Base-by-base conservation (phyloP, 2,888 invertebrate species). In the Auanema sp. region DNA sequence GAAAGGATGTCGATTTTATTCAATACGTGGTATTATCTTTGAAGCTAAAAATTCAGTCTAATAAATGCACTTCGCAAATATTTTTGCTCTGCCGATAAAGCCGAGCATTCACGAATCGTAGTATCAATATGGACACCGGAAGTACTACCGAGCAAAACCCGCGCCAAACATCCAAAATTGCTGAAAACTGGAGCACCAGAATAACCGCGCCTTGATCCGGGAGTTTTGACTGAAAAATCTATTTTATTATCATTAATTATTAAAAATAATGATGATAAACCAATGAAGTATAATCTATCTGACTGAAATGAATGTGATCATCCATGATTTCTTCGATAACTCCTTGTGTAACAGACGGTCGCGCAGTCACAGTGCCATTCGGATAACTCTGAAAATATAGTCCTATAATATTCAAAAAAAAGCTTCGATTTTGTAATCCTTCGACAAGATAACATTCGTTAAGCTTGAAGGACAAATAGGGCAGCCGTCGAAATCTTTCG, bases 181-280 rank as follows among this genome's bases (percentile, higher is more conserved):
- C 11, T 47, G 49, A 47, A 47, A 21, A 47, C 49, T 47, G 49
- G 49, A 47, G 49, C 49, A 21, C 49, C 49, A 16, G 49, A 47
- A 21, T 47, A 47, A 21, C 49, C 49, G 16, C 49, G 49, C 21
- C 21, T 47, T 21, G 49, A 47, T 18, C 49, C 3, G 21, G 49
- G 2, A 47, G 49, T 47, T 47, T 11, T 11, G 49, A 47, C 49
- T 47, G 21, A 11, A 47, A 16, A 47, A 47, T 18, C 8, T 18
- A 47, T 2, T 47, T 47, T 47, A 47, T 47, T 16, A 47, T 21
- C 16, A 47, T 47, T 47, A 47, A 47, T 21, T 47, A 16, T 18
- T 47, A 33, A 33, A 33, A 33, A 33, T 33, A 33, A 33, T 33
- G 33, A 33, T 33, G 8, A 33, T 47, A 21, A 47, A 18, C 21